These are phyloP conservation scores for Mionectes olivaceus DNA, from an alignment of 2,797 vertebrate genomes.

Conservation along the genomic window DNA sequence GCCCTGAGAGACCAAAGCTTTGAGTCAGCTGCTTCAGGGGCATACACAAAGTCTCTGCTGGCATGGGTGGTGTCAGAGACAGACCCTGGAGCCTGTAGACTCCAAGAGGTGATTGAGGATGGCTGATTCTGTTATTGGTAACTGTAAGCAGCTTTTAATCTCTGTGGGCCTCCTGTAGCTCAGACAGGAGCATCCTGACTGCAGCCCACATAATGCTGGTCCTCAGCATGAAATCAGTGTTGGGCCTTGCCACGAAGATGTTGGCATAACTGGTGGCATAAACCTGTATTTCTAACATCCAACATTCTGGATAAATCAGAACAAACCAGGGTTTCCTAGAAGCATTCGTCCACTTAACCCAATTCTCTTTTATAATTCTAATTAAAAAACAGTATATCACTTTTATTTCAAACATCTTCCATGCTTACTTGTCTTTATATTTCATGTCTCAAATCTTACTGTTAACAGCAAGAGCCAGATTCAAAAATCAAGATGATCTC, in stretches of 20 bases:
- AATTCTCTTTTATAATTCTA: background rate
- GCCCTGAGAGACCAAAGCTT: background rate
- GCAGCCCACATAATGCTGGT: background rate
- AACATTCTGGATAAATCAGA: background rate
- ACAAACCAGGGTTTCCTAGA: background rate
- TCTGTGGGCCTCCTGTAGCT: background rate
- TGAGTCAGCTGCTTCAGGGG: background rate
- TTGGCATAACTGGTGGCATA: background rate
- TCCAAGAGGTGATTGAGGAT: background rate
- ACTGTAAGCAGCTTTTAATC: slow-evolving; percentile 2
- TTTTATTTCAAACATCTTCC: background rate
- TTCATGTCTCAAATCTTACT: background rate
- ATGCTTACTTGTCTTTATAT: background rate
- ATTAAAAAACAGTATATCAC: background rate
- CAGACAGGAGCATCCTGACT: background rate
- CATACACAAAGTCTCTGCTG: background rate
- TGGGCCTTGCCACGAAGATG: background rate
- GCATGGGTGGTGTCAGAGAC: background rate
- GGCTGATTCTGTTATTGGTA: background rate
- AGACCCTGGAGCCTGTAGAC: background rate
- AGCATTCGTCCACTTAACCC: background rate
- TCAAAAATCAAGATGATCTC: background rate
- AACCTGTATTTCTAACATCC: background rate
- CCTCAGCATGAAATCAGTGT: background rate
- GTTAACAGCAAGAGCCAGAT: background rate